Evolutionary conservation across 2,113 vertebrate species (phyloP).

Genomic region (Aphyosemion australe): DNA sequence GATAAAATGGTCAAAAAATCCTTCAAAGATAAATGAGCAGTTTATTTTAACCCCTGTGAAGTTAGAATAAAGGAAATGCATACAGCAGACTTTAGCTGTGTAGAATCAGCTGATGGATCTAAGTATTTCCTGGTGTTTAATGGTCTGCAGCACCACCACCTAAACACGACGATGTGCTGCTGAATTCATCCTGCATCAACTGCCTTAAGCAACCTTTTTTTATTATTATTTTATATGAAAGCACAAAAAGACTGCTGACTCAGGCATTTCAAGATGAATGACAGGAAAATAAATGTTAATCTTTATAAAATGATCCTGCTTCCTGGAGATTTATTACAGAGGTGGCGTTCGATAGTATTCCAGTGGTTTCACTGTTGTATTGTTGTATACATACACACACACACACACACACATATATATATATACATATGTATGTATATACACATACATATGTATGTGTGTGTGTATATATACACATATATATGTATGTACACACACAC

Average conservation of each 20-base stretch:
- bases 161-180: constrained; percentile 19
- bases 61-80: too few relatives aligned
- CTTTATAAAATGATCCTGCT: constrained; percentile 38
- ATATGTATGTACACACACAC: too few relatives aligned
- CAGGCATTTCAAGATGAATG: constrained; percentile 56
- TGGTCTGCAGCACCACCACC: not conserved
- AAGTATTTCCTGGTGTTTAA: not conserved
- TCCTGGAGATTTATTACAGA: constrained; percentile 46
- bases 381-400: too few relatives aligned
- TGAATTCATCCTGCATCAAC: constrained; percentile 41
- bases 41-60: too few relatives aligned
- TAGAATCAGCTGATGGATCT: too few relatives aligned
- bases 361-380: constrained; percentile 61
- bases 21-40: too few relatives aligned
- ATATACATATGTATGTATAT: too few relatives aligned
- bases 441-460: too few relatives aligned
- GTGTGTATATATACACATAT: too few relatives aligned
- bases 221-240: constrained; percentile 50
- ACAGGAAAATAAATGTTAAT: constrained; percentile 15
- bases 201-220: constrained; percentile 64
- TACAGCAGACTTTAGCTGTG: too few relatives aligned
- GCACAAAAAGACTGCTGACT: constrained; percentile 67
- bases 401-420: too few relatives aligned
- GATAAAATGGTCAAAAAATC: too few relatives aligned
- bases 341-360: constrained; percentile 68